phyloP scores from a whole-genome alignment of 2,888 invertebrate species.

The Drosophila austrosaltans region DNA sequence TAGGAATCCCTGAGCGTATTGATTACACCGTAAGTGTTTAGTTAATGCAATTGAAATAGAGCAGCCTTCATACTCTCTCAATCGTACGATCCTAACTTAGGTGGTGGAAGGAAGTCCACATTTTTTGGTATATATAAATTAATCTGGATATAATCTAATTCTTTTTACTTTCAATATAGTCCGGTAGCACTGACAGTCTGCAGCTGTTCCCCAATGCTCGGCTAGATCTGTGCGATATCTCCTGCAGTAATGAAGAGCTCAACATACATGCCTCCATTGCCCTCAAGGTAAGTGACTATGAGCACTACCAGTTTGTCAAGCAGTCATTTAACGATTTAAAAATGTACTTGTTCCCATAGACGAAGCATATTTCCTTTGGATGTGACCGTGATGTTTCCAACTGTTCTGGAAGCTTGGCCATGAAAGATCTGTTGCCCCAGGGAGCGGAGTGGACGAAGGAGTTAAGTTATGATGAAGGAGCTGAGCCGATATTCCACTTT shows the following conservation, averaged over 20 bases:
- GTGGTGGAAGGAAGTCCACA: no score
- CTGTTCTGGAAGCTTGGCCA: conserved; percentile 74
- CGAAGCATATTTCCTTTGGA: conserved; percentile 94
- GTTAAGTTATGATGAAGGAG: conserved; percentile 92
- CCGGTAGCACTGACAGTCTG: conserved; percentile 80
- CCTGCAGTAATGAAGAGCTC: conserved; percentile 80
- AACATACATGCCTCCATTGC: conserved; percentile 81
- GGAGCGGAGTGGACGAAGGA: conserved; percentile 93
- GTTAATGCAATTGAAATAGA: not conserved
- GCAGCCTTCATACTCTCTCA: not conserved
- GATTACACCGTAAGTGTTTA: conserved; percentile 80
- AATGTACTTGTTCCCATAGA: conserved; percentile 56
- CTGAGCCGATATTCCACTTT: conserved; percentile 97
- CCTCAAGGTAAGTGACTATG: conserved; percentile 74
- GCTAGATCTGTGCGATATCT: conserved; percentile 84
- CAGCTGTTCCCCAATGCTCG: conserved; percentile 82
- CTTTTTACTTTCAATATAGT: conserved; percentile 56
- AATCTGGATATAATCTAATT: not conserved
- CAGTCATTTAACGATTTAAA: not conserved
- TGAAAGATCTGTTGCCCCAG: conserved; percentile 80
- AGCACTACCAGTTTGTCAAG: not conserved
- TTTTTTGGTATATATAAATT: no score
- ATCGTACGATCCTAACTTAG: not conserved
- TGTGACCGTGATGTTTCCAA: conserved; percentile 92
- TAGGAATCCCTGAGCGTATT: conserved; percentile 86